Conservation (phyloP, 1,140 invertebrate species). For the Diorhabda carinulata region DNA sequence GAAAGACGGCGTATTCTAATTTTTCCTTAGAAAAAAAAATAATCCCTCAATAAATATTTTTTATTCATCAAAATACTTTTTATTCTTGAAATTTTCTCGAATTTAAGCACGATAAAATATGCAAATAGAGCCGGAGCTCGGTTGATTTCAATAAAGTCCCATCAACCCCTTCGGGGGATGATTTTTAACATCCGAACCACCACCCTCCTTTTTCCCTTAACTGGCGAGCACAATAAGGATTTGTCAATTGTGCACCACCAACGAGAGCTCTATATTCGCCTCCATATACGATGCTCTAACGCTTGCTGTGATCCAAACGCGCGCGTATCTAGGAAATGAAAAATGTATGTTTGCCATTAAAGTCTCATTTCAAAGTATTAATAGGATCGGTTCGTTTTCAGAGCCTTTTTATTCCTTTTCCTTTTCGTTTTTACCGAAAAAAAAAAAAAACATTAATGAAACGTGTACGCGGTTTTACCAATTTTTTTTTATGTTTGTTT, state of each 20-base stretch:
- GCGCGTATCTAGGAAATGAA: slow-evolving; percentile 40
- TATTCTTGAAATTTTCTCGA: no score
- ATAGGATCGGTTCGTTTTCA: slow-evolving; percentile 29
- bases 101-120: not conserved
- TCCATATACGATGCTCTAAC: slow-evolving; percentile 19
- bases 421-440: no score
- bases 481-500: no score
- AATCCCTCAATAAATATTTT: no score
- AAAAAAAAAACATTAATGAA: no score
- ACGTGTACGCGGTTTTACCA: no score
- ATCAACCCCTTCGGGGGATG: slow-evolving; percentile 38
- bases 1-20: no score
- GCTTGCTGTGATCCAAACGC: slow-evolving; percentile 13
- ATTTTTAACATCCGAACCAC: slow-evolving; percentile 36
- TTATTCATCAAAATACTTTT: no score
- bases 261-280: slow-evolving; percentile 33
- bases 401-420: slow-evolving; percentile 11
- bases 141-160: slow-evolving; percentile 40
- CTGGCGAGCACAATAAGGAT: slow-evolving; percentile 41
- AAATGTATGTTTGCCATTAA: slow-evolving; percentile 41
- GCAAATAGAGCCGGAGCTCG: slow-evolving; percentile 25
- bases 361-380: slow-evolving; percentile 39
- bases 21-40: no score
- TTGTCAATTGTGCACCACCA: slow-evolving; percentile 41
- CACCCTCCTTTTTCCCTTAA: slow-evolving; percentile 15